A percentile compares a stretch with the other conserved stretches of the same genome.
Evolutionary conservation across 2,888 invertebrate genomes (phyloP).

Genomic region (Antheraea assamensis): DNA sequence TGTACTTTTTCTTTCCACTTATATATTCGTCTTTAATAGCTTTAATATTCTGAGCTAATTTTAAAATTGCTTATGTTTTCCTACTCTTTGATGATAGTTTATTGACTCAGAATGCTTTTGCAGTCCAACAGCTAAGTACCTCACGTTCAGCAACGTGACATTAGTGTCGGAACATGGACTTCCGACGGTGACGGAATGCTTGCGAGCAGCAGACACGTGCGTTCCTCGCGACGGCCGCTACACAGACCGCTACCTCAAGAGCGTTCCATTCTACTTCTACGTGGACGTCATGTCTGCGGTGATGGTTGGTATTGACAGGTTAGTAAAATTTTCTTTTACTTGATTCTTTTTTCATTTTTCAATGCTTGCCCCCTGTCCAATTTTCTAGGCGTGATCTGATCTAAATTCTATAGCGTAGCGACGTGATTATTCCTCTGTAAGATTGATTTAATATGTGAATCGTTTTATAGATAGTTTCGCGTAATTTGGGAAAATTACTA

Average conservation of each 20-base stretch:
- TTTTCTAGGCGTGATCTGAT: not conserved
- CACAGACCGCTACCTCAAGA: slow-evolving; percentile 78
- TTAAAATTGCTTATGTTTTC: too few species aligned
- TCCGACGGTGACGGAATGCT: slow-evolving; percentile 68
- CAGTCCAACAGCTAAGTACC: slow-evolving; percentile 70
- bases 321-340: slow-evolving; percentile 14
- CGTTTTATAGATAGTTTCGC: not conserved
- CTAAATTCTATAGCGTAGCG: not conserved
- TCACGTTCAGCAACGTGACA: slow-evolving; percentile 86
- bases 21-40: too few species aligned
- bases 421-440: not conserved
- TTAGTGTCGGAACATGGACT: slow-evolving; percentile 86
- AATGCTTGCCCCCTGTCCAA: not conserved
- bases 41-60: too few species aligned
- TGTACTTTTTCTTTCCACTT: too few species aligned
- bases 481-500: not conserved
- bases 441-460: not conserved
- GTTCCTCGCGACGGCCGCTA: slow-evolving; percentile 80
- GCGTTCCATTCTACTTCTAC: slow-evolving; percentile 83
- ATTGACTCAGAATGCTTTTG: not conserved
- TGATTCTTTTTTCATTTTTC: not conserved
- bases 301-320: slow-evolving; percentile 83
- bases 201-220: slow-evolving; percentile 70
- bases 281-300: slow-evolving; percentile 84
- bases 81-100: not conserved